Conservation (phyloP, 53 echinoderm and acorn worm species). For the Temnopleurus reevesii region DNA sequence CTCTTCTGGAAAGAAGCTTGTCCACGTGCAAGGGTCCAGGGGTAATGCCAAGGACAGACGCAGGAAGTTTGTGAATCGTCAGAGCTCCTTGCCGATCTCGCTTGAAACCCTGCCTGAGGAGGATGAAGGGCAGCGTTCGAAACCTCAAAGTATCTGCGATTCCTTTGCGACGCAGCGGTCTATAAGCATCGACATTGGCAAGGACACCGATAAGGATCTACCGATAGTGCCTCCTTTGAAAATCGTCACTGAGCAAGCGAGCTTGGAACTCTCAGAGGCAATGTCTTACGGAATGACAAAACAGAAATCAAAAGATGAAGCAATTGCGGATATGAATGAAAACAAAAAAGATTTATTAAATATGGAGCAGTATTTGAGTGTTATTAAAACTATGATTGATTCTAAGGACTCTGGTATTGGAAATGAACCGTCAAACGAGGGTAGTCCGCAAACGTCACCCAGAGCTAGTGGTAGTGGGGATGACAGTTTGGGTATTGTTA, state of each 20-base stretch:
- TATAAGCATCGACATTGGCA: conserved; percentile 60
- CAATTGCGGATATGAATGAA: conserved; percentile 72
- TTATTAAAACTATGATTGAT: conserved; percentile 88
- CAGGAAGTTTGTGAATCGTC: conserved; percentile 74
- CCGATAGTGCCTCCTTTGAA: conserved; percentile 58
- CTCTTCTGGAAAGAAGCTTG: conserved; percentile 53
- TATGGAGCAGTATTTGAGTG: conserved; percentile 80
- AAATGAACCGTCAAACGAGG: conserved; percentile 82
- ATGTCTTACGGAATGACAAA: conserved; percentile 66
- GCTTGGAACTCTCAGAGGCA: conserved; percentile 74
- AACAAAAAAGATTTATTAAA: conserved; percentile 51
- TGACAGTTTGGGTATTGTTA: background rate
- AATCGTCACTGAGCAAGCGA: conserved; percentile 82
- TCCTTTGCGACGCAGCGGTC: conserved; percentile 48
- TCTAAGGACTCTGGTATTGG: conserved; percentile 97
- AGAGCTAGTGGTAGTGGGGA: conserved; percentile 46
- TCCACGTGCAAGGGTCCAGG: conserved; percentile 43
- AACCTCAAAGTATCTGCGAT: conserved; percentile 43
- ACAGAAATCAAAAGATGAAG: conserved; percentile 70
- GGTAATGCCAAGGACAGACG: conserved; percentile 80
- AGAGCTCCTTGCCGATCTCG: conserved; percentile 95
- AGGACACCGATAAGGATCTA: background rate
- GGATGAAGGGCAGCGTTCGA: conserved; percentile 76
- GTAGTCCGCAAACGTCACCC: conserved; percentile 82
- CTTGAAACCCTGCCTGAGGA: conserved; percentile 93